Base-by-base conservation (phyloP, 2,797 vertebrate species). In the Microhierax caerulescens region DNA sequence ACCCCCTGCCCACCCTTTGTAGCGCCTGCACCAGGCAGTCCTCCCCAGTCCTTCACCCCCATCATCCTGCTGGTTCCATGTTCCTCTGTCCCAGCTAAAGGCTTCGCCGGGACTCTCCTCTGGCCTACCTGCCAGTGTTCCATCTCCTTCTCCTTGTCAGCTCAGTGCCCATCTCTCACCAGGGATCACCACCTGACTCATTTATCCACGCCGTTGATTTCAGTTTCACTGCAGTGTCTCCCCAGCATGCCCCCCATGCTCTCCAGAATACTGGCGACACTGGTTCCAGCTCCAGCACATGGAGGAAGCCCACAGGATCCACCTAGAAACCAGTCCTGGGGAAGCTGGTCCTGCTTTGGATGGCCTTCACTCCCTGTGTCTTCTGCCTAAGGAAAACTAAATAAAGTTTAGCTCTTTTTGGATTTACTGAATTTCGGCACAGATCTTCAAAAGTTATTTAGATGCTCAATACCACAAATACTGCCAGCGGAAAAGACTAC, bases 361-460 rank as follows among this genome's bases (percentile, higher is more conserved):
- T 17, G 16, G 67, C 11, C 15, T 32, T 73, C 0, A 0, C 15
- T 48, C 14, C 24, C 13, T 3, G 0, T 3, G 3, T 36, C 64
- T 79, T 74, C 23, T 0, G 1, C 6, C 1, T 1, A 18, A 2
- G 8, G 24, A 47, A 47, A 82, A 24, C 53, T 21, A 39, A 76
- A 18, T 11, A 17, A 34, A 37, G 32, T 20, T 79, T 1, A 48
- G 18, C 4, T 54, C 23, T 10, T 65, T 36, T 6, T 0, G 2
- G 34, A 45, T 60, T 30, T 12, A 75, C 1, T 0, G 0, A 15
- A 45, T 90, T 65, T 53, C 47, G 70, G 59, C 39, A 21, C 13
- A 18, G 12, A 23, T 22, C 51, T 51, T 24, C 23, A 25, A 10
- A 16, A 41, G 32, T 20, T 37, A 27, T 20, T 70, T 4, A 36